Evolutionary conservation across 1,140 invertebrate species (phyloP).

Genomic region (silkworm (Bombyx mori)): ASM3026992v2 NC_085128.1:5619001-5619500

Average conservation of each 20-base stretch:
- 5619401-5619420: too few species aligned
- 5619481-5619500: too few species aligned
- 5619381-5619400: too few species aligned
- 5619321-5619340: conserved; percentile 21
- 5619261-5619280: conserved; percentile 47
- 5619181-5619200: conserved; percentile 61
- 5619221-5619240: conserved; percentile 43
- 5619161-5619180: conserved; percentile 66
- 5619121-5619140: conserved; percentile 55
- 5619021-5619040: too few species aligned
- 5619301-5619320: conserved; percentile 26
- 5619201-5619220: conserved; percentile 26
- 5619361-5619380: too few species aligned
- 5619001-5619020: too few species aligned
- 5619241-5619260: conserved; percentile 57
- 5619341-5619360: conserved; percentile 3
- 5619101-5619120: conserved; percentile 38
- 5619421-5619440: too few species aligned
- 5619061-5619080: conserved; percentile 39
- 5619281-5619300: conserved; percentile 64
- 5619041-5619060: conserved; percentile 17
- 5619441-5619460: too few species aligned
- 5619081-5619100: conserved; percentile 24
- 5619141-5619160: conserved; percentile 61
- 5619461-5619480: too few species aligned